Percentiles rank a stretch among this genome's conserved stretches.
Conservation (phyloP, 2,888 invertebrate species). For the Dilophus febrilis region DNA sequence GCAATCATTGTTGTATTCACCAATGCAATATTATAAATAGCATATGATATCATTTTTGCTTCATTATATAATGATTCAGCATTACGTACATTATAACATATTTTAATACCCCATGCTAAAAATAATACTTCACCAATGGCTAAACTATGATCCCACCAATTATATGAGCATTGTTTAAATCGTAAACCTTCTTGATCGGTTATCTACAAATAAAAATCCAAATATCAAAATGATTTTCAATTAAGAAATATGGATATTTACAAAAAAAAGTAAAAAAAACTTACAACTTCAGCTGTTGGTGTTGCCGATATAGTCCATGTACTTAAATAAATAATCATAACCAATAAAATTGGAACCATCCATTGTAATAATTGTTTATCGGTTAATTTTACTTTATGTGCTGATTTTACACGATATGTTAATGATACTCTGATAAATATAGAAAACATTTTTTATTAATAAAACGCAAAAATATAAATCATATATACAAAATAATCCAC, state of each 20-base stretch:
- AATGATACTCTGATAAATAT: slow-evolving; percentile 56
- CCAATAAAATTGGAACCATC: slow-evolving; percentile 81
- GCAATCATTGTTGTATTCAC: slow-evolving; percentile 86
- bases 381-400: slow-evolving; percentile 80
- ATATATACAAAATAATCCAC: slow-evolving; percentile 18
- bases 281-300: slow-evolving; percentile 58
- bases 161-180: slow-evolving; percentile 79
- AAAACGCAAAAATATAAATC: neutral
- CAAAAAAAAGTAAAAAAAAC: no score
- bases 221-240: no score
- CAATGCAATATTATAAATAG: slow-evolving; percentile 85
- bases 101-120: slow-evolving; percentile 67
- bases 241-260: no score
- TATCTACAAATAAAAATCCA: slow-evolving; percentile 34
- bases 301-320: slow-evolving; percentile 84
- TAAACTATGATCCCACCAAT: slow-evolving; percentile 90
- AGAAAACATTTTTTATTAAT: neutral
- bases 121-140: slow-evolving; percentile 67
- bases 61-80: slow-evolving; percentile 89
- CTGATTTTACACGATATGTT: slow-evolving; percentile 84
- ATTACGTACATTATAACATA: slow-evolving; percentile 74
- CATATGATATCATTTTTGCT: slow-evolving; percentile 80
- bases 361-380: slow-evolving; percentile 84
- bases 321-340: slow-evolving; percentile 73
- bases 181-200: slow-evolving; percentile 56